Conservation (phyloP, 2,888 invertebrate genomes). For the Agonum fuliginosum region DNA sequence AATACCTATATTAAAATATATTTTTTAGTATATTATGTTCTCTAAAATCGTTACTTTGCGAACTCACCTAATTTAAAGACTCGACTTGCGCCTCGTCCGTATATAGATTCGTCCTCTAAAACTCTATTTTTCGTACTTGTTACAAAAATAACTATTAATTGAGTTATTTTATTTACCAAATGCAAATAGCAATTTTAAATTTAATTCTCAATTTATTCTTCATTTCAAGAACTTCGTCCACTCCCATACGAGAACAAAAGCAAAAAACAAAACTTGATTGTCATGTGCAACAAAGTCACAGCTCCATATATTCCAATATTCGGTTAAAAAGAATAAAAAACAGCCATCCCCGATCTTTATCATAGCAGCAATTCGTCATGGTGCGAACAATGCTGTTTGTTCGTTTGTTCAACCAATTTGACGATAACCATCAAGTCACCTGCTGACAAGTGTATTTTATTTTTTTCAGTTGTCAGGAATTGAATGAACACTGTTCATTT, state of each 20-base stretch:
- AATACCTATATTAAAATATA: too few relatives aligned
- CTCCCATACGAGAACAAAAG: not conserved
- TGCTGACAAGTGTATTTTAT: slow-evolving; percentile 16
- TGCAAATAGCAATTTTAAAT: not conserved
- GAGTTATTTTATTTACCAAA: too few relatives aligned
- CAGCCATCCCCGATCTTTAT: slow-evolving; percentile 27
- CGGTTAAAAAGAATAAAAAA: slow-evolving; percentile 18
- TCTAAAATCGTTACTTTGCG: too few relatives aligned
- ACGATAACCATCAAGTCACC: slow-evolving; percentile 42
- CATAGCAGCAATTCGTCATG: slow-evolving; percentile 35
- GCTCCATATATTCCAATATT: slow-evolving; percentile 30
- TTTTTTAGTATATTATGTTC: too few relatives aligned
- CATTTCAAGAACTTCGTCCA: too few relatives aligned
- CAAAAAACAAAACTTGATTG: slow-evolving; percentile 18
- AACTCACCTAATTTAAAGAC: too few relatives aligned
- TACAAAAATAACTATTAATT: too few relatives aligned
- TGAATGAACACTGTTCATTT: slow-evolving; percentile 5
- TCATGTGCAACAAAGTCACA: slow-evolving; percentile 3
- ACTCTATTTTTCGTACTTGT: too few relatives aligned
- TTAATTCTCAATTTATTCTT: too few relatives aligned
- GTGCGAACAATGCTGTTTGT: slow-evolving; percentile 34
- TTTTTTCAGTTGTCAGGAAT: not conserved
- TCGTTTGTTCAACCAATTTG: slow-evolving; percentile 24
- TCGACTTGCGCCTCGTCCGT: too few relatives aligned
- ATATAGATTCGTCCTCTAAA: too few relatives aligned